Conservation (phyloP, 2,888 invertebrate species). For the Drosophila antonietae region DNA sequence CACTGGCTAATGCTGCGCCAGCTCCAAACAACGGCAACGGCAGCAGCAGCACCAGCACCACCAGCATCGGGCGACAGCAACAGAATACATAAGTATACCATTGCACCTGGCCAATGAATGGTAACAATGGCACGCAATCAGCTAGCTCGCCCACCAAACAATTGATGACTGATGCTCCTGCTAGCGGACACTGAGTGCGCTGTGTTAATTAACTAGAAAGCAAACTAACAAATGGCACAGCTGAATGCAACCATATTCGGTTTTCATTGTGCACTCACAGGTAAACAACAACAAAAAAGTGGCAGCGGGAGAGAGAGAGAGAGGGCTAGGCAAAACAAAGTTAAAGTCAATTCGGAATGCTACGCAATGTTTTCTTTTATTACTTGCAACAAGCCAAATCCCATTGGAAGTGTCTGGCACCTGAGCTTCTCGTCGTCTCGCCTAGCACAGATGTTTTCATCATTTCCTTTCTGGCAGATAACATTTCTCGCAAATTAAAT, state of each 20-base stretch:
- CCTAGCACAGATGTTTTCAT: conserved; percentile 39
- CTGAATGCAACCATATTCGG: conserved; percentile 23
- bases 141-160: conserved; percentile 10
- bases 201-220: conserved; percentile 57
- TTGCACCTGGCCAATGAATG: conserved; percentile 39
- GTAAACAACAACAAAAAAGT: conserved; percentile 18
- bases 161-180: conserved; percentile 40
- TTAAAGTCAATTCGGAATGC: conserved; percentile 15
- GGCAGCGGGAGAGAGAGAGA: background rate
- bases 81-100: conserved; percentile 27
- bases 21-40: background rate
- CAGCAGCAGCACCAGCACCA: conserved; percentile 5
- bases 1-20: conserved; percentile 8
- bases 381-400: conserved; percentile 37
- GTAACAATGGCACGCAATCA: conserved; percentile 28
- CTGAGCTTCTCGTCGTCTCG: conserved; percentile 12
- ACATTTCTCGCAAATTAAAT: conserved; percentile 83
- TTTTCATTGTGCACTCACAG: conserved; percentile 29
- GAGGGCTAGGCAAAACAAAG: background rate
- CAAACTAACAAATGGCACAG: conserved; percentile 27
- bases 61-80: conserved; percentile 6
- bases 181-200: conserved; percentile 16
- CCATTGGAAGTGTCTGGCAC: conserved; percentile 23
- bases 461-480: conserved; percentile 58
- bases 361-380: conserved; percentile 42